These are phyloP conservation scores for Patella caerulea DNA, from an alignment of 2,888 invertebrate genomes.

Conservation along the genomic window DNA sequence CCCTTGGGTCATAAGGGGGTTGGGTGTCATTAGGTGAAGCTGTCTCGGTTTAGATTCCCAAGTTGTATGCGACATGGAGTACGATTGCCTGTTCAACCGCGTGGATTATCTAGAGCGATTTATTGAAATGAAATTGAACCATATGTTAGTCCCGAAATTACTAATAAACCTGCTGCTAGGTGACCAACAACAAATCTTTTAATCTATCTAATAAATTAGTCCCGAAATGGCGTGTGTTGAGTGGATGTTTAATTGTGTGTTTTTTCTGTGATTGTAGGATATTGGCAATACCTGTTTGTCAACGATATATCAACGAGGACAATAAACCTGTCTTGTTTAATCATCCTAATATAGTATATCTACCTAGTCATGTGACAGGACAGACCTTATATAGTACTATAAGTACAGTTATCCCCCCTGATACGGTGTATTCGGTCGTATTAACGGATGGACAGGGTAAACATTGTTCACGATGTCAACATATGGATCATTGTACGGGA, in stretches of 20 bases:
- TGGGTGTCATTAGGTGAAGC: no score
- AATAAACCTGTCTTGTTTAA: constrained; percentile 72
- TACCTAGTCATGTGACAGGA: constrained; percentile 75
- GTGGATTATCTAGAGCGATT: no score
- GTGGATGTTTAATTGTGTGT: neutral
- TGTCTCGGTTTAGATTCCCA: no score
- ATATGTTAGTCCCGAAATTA: no score
- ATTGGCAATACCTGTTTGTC: constrained; percentile 75
- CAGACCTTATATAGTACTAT: constrained; percentile 74
- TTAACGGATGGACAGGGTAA: constrained; percentile 77
- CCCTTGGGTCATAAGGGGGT: no score
- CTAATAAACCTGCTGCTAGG: neutral
- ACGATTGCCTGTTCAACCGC: no score
- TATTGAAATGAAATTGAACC: no score
- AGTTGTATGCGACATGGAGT: no score
- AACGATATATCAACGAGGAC: constrained; percentile 71
- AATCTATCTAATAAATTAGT: neutral
- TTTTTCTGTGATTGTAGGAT: constrained; percentile 67
- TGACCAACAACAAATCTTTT: no score
- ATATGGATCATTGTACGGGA: constrained; percentile 75
- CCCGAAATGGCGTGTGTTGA: neutral
- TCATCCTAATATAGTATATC: constrained; percentile 75
- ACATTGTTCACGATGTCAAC: constrained; percentile 77
- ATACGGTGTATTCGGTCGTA: constrained; percentile 73
- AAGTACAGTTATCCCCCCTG: constrained; percentile 73